Evolutionary conservation across 2,113 vertebrate genomes (phyloP).

Genomic region (Callocephalon fimbriatum): DNA sequence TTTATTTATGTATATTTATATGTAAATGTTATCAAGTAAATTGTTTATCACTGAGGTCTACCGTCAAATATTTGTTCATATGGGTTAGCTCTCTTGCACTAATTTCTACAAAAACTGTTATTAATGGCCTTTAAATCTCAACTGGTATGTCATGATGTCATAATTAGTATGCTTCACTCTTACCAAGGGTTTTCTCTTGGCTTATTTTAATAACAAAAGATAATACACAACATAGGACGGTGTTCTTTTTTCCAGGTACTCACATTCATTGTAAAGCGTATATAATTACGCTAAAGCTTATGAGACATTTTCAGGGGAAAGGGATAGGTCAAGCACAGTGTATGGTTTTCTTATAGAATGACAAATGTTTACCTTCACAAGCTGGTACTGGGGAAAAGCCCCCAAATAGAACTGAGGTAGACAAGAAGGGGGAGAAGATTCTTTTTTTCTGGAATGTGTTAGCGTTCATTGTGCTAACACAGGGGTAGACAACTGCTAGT

Average conservation of each 20-base stretch:
- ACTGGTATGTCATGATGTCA: conserved; percentile 28
- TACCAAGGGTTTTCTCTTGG: conserved; percentile 16
- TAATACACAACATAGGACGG: neutral
- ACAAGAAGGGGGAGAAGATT: neutral
- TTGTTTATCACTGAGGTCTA: conserved; percentile 48
- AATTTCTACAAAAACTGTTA: conserved; percentile 60
- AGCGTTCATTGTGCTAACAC: neutral
- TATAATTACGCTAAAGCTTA: neutral
- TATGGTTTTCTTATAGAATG: neutral
- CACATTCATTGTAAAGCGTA: neutral
- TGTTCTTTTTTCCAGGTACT: conserved; percentile 22
- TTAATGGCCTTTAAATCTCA: conserved; percentile 50
- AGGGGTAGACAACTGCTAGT: neutral
- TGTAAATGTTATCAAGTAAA: conserved; percentile 64
- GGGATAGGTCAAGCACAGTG: neutral
- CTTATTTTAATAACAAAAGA: conserved; percentile 31
- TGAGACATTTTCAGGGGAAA: neutral
- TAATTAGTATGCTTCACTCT: conserved; percentile 40
- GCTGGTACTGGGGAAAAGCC: neutral
- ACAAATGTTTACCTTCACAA: neutral
- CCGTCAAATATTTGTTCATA: conserved; percentile 49
- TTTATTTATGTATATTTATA: conserved; percentile 76
- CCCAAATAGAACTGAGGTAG: neutral
- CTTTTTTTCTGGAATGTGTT: neutral
- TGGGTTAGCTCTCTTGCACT: conserved; percentile 56